A percentile compares a stretch with the other conserved stretches of the same genome.
Conservation (phyloP, 2,113 vertebrate genomes). For the Sander vitreus region DNA sequence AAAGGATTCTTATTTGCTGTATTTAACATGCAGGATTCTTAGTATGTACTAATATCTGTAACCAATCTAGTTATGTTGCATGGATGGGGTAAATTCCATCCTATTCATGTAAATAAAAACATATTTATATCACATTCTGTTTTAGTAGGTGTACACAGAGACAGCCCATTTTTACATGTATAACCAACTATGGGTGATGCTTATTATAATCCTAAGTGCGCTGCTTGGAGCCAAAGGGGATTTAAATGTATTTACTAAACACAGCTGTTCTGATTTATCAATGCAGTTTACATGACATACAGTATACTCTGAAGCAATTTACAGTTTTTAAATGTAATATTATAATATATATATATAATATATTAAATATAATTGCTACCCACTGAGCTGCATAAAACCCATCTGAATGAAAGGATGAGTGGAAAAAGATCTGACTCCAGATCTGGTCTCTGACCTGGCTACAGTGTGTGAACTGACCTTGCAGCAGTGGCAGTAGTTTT, state of each 20-base stretch:
- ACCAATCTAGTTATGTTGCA: background rate
- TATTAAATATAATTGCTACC: background rate
- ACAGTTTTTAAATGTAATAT: slow-evolving; percentile 16
- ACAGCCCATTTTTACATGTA: background rate
- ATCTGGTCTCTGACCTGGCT: slow-evolving; percentile 1
- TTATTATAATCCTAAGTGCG: slow-evolving; percentile 5
- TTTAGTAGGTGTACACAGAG: background rate
- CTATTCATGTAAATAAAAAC: background rate
- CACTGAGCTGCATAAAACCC: slow-evolving; percentile 25
- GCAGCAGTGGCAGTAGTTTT: slow-evolving; percentile 77
- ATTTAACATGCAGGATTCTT: background rate
- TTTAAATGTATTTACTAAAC: slow-evolving; percentile 32
- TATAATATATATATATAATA: no score
- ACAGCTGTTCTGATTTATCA: slow-evolving; percentile 27
- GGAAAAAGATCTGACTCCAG: slow-evolving; percentile 32
- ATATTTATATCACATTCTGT: background rate
- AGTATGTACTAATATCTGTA: slow-evolving; percentile 11
- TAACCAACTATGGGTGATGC: slow-evolving; percentile 11
- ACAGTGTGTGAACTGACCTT: slow-evolving; percentile 70
- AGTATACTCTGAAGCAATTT: slow-evolving; percentile 12
- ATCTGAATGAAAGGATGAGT: slow-evolving; percentile 24
- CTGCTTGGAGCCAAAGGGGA: background rate
- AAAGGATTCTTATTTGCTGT: background rate
- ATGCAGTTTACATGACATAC: slow-evolving; percentile 2
- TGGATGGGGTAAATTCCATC: background rate